phyloP scores from a whole-genome alignment of 2,888 invertebrate species.

The Aricia artaxerxes region DNA sequence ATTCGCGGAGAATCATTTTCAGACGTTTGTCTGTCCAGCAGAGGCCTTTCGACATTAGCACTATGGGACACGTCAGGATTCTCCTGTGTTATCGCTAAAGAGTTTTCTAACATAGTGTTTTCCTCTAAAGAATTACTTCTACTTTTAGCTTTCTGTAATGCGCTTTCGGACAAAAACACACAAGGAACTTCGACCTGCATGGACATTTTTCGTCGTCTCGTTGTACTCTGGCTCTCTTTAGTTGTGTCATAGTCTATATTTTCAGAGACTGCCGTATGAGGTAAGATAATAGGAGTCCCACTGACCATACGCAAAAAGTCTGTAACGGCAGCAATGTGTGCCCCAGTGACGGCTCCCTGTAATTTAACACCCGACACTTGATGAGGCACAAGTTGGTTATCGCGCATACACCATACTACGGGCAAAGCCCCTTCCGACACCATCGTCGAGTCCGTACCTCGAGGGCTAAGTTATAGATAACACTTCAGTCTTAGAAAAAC shows the following conservation, averaged over 20 bases:
- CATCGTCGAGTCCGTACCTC: constrained; percentile 69
- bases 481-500: constrained; percentile 12
- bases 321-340: constrained; percentile 83
- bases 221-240: constrained; percentile 68
- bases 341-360: constrained; percentile 83
- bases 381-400: constrained; percentile 84
- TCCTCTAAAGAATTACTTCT: constrained; percentile 73
- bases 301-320: constrained; percentile 84
- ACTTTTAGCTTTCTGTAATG: constrained; percentile 70
- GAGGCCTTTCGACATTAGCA: constrained; percentile 39
- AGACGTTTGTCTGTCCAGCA: constrained; percentile 47
- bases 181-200: constrained; percentile 79
- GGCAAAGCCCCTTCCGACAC: constrained; percentile 82
- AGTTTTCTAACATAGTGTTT: constrained; percentile 65
- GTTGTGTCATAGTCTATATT: constrained; percentile 69
- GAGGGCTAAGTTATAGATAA: constrained; percentile 34
- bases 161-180: constrained; percentile 76
- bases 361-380: constrained; percentile 84
- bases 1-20: constrained; percentile 60
- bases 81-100: constrained; percentile 48
- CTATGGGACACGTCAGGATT: constrained; percentile 36
- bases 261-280: constrained; percentile 66
- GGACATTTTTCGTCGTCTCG: constrained; percentile 73
- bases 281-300: constrained; percentile 82
- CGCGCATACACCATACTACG: constrained; percentile 85